A percentile compares a stretch with the other conserved stretches of the same genome.
Evolutionary conservation across 1,140 invertebrate genomes (phyloP).

Genomic region (Zaprionus kolodkinae): DNA sequence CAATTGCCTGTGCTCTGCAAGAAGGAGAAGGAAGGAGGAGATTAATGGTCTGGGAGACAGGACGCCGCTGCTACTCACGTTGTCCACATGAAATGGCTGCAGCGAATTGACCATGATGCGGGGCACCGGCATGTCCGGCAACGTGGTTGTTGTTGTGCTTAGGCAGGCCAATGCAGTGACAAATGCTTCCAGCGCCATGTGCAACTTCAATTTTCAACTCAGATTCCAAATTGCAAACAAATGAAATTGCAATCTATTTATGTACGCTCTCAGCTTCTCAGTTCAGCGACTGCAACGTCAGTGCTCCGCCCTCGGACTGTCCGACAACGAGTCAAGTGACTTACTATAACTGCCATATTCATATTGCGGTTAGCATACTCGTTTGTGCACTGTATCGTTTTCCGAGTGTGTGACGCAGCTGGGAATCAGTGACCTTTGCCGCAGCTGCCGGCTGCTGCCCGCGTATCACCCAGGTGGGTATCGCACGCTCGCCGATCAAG

Average conservation of each 20-base stretch:
- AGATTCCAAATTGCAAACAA: neutral
- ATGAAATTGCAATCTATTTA: neutral
- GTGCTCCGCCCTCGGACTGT: constrained; percentile 31
- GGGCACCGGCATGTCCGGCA: constrained; percentile 18
- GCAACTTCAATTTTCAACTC: neutral
- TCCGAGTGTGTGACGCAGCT: neutral
- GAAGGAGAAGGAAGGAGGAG: neutral
- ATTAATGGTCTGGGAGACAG: no score
- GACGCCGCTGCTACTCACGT: constrained; percentile 42
- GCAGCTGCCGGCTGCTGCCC: neutral
- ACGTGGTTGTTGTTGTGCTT: constrained; percentile 40
- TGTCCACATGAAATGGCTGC: constrained; percentile 38
- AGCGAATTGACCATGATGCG: constrained; percentile 54
- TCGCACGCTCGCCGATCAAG: neutral
- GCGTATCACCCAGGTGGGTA: neutral
- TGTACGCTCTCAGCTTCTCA: constrained; percentile 28
- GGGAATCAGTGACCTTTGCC: constrained; percentile 30
- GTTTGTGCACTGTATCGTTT: constrained; percentile 38
- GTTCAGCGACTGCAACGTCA: constrained; percentile 38
- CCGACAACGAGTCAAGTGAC: neutral
- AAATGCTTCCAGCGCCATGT: constrained; percentile 60
- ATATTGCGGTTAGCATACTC: constrained; percentile 30
- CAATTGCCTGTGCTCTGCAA: constrained; percentile 46
- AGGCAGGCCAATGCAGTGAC: constrained; percentile 70
- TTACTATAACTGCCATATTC: neutral